These are phyloP conservation scores for Meles meles DNA, from an alignment of 2,113 vertebrate species.

Conservation along the genomic window DNA sequence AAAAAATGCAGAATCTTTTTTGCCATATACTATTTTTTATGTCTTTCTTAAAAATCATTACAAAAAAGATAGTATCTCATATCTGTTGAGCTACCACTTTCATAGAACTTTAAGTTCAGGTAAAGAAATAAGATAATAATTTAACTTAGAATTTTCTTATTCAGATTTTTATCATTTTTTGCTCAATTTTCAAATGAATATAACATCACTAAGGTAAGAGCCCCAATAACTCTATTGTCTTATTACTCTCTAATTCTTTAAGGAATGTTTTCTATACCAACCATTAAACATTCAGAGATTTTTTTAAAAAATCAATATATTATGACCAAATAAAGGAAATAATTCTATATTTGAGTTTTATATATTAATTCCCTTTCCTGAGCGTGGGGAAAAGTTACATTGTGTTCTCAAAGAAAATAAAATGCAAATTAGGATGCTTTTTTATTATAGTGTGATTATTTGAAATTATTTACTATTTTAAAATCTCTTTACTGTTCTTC, in stretches of 20 bases:
- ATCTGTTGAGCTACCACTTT: neutral
- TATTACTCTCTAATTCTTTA: neutral
- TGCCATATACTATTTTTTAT: neutral
- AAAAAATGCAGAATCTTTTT: neutral
- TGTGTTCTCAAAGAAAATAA: neutral
- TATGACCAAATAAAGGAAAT: neutral
- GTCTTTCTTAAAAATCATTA: neutral
- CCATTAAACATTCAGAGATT: neutral
- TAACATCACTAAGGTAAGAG: neutral
- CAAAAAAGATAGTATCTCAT: neutral
- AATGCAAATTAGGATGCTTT: neutral
- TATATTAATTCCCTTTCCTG: neutral
- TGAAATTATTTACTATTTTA: neutral
- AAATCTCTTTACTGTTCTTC: neutral
- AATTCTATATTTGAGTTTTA: neutral
- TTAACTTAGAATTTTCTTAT: neutral
- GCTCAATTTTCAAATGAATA: neutral
- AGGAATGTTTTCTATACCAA: neutral
- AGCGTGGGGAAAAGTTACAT: neutral
- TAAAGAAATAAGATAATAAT: neutral
- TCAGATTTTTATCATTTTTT: neutral
- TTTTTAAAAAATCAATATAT: neutral
- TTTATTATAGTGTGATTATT: neutral
- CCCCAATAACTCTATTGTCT: neutral
- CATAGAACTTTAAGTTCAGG: neutral